Evolutionary conservation across 2,113 vertebrate species (phyloP).

Genomic region (Stigmatopora argus): DNA sequence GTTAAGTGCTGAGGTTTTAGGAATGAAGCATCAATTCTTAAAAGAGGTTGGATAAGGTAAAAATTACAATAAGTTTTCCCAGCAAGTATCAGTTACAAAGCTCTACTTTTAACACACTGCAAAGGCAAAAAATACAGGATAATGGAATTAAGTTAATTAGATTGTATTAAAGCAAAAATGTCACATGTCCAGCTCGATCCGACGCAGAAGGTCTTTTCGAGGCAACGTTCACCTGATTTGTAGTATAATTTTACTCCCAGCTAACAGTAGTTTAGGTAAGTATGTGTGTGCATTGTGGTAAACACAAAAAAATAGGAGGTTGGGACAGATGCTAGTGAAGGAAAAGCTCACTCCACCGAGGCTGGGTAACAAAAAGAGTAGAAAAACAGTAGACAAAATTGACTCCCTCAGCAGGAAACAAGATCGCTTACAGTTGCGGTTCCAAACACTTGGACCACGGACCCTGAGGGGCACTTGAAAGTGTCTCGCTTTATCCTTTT

Average conservation of each 20-base stretch:
- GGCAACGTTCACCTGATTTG: conserved; percentile 20
- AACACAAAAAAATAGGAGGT: conserved; percentile 54
- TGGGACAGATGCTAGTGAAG: conserved; percentile 42
- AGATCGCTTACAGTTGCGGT: conserved; percentile 46
- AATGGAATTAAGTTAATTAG: neutral
- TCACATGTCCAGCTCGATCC: conserved; percentile 35
- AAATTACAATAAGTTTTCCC: neutral
- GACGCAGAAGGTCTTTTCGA: neutral
- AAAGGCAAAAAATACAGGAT: neutral
- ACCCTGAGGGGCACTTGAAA: conserved; percentile 20
- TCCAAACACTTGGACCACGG: conserved; percentile 21
- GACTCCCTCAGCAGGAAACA: conserved; percentile 49
- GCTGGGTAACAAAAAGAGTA: conserved; percentile 39
- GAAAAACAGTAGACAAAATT: conserved; percentile 42
- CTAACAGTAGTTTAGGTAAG: conserved; percentile 52
- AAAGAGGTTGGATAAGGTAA: neutral
- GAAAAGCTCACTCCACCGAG: conserved; percentile 47
- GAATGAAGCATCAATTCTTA: conserved; percentile 8
- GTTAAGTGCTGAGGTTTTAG: conserved; percentile 5
- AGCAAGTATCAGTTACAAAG: neutral
- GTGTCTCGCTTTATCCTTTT: conserved; percentile 8
- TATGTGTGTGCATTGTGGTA: conserved; percentile 42
- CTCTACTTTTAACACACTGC: neutral
- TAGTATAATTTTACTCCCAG: conserved; percentile 54
- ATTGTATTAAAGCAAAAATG: conserved; percentile 47